Conservation (phyloP, 2,113 vertebrate species). For the Felis chaus region DNA sequence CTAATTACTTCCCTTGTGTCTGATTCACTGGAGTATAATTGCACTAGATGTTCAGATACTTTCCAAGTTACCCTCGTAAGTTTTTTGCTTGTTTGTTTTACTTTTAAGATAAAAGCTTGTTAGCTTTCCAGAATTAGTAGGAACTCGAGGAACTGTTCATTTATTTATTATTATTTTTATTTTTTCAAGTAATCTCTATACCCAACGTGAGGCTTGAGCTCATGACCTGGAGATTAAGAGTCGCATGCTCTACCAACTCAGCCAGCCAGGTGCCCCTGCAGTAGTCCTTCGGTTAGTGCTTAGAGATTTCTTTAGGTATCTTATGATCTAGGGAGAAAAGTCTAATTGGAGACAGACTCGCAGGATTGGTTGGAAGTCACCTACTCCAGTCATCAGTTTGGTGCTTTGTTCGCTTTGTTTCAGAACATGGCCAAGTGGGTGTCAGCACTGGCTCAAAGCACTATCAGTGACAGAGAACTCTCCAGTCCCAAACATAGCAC, state of each 20-base stretch:
- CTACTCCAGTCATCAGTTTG: background rate
- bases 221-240: background rate
- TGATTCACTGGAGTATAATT: background rate
- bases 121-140: conserved; percentile 14
- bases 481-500: background rate
- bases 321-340: background rate
- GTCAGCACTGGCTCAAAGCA: background rate
- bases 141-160: background rate
- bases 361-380: background rate
- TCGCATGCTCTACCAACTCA: background rate
- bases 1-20: background rate
- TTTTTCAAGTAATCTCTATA: background rate
- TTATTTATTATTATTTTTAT: background rate
- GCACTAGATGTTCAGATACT: background rate
- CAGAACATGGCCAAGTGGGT: background rate
- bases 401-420: background rate
- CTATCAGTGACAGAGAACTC: background rate
- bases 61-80: background rate
- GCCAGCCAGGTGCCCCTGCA: background rate
- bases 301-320: background rate
- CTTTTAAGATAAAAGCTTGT: conserved; percentile 8
- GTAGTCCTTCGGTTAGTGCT: background rate
- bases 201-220: background rate
- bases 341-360: background rate
- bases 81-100: conserved; percentile 44